phyloP scores from a whole-genome alignment of 2,888 invertebrate genomes.

The Endomychus coccineus region DNA sequence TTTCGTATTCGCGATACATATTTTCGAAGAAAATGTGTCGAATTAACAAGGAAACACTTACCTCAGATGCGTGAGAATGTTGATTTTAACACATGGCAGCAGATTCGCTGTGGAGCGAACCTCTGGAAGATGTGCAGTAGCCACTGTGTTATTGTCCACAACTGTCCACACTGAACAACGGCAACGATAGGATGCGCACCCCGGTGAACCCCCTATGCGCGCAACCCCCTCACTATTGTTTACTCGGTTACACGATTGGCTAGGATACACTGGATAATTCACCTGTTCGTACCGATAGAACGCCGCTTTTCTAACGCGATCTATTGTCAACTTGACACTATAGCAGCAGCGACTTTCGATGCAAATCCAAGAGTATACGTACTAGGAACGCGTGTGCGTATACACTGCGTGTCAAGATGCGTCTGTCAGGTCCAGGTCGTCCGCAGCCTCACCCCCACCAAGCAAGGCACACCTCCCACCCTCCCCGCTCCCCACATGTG shows the following conservation, averaged over 20 bases:
- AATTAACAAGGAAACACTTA: no score
- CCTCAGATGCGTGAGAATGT: slow-evolving; percentile 39
- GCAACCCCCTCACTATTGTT: slow-evolving; percentile 8
- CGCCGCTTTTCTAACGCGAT: no score
- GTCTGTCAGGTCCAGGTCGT: slow-evolving; percentile 37
- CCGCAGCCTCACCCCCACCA: slow-evolving; percentile 35
- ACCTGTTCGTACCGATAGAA: no score
- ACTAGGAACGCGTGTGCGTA: no score
- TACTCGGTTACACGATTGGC: not conserved
- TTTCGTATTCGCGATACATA: no score
- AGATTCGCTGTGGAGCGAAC: slow-evolving; percentile 42
- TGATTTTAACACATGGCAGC: slow-evolving; percentile 42
- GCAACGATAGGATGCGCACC: slow-evolving; percentile 33
- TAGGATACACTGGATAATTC: no score
- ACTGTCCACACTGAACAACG: slow-evolving; percentile 37
- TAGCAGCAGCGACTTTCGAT: not conserved
- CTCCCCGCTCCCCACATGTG: slow-evolving; percentile 41
- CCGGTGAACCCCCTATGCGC: slow-evolving; percentile 19
- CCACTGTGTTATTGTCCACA: slow-evolving; percentile 40
- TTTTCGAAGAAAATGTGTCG: no score
- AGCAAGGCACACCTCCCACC: slow-evolving; percentile 32
- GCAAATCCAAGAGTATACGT: no score
- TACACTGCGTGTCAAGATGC: slow-evolving; percentile 42
- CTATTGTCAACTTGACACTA: slow-evolving; percentile 1
- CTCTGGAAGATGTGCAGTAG: slow-evolving; percentile 42